Base-by-base conservation (phyloP, 2,888 invertebrate species). In the Dicyrtomina minuta region DNA sequence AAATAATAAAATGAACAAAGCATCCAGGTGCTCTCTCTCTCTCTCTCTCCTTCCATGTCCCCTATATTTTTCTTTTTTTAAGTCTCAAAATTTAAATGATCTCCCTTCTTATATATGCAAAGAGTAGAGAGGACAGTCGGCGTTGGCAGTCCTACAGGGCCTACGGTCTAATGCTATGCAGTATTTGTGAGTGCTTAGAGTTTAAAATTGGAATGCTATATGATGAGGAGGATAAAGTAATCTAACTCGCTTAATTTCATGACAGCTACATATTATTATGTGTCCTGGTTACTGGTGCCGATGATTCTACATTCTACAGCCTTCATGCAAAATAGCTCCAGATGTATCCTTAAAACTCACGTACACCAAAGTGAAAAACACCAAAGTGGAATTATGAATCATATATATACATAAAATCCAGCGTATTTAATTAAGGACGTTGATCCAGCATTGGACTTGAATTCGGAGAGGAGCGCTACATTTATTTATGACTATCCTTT, bases 1-100 rank as follows among this genome's bases (percentile, higher is more conserved):
- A 55, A 65, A 65, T 65, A 65, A 65, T 65, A 39, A 53, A 64
- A 53, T 24, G 39, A 64, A 51, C 64, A 51, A 64, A 64, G 55
- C 20, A 65, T 65, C 65, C 65, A 65, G 65, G 65, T 65, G 65
- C 64, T 62, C 20, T 22, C 22, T 46, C 46, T 27, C 24, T 46
- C 15, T 43, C 43, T 24, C 24, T 46, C 15, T 43, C 43, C n/a
- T 15, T 61, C 44, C 13, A 15, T 65, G 55, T 65, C 55, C 55
- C 55, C 51, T 64, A 15, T 49, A 27, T 33, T 64, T 65, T 44
- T 24, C 41, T 55, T 22, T 61, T 65, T 65, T 41, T 51, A 51
- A 33, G 46, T 12, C 26, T 26, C 26, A 55, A 55, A 65, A 65
- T 65, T 65, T 39, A 65, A 65, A 65, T 65, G 41, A 65, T 65